Percentiles rank a stretch among this genome's conserved stretches.
Evolutionary conservation across 2,797 vertebrate genomes (phyloP).

Genomic region (Sebastes flavidus): DNA sequence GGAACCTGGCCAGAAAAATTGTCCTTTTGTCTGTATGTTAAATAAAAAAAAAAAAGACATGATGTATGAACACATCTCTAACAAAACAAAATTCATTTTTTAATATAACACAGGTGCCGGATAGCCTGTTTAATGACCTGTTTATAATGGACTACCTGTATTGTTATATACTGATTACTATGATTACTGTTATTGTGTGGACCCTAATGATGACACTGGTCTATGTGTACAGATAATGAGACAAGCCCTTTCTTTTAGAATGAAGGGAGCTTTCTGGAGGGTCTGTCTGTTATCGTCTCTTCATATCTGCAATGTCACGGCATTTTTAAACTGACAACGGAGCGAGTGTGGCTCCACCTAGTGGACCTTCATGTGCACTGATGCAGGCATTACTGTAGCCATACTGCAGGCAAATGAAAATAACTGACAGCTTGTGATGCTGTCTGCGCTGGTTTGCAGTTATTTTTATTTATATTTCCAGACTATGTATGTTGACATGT

Average conservation of each 20-base stretch:
- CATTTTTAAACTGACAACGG: slow-evolving; percentile 31
- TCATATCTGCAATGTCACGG: slow-evolving; percentile 37
- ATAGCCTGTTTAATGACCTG: slow-evolving; percentile 79
- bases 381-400: slow-evolving; percentile 52
- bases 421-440: background rate
- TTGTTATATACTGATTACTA: slow-evolving; percentile 71
- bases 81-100: slow-evolving; percentile 58
- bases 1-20: slow-evolving; percentile 50
- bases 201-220: slow-evolving; percentile 71
- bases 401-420: slow-evolving; percentile 33
- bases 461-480: slow-evolving; percentile 18
- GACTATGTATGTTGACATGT: slow-evolving; percentile 36
- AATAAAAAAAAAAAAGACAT: slow-evolving; percentile 59
- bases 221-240: slow-evolving; percentile 72
- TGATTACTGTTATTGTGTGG: slow-evolving; percentile 71
- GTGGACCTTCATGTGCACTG: slow-evolving; percentile 56
- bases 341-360: slow-evolving; percentile 71
- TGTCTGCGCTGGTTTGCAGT: slow-evolving; percentile 34
- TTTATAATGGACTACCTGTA: slow-evolving; percentile 75
- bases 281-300: slow-evolving; percentile 73
- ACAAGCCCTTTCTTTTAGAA: slow-evolving; percentile 61
- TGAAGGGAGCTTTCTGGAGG: slow-evolving; percentile 67
- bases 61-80: slow-evolving; percentile 67
- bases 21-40: slow-evolving; percentile 75
- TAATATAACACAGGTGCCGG: slow-evolving; percentile 79